phyloP scores from a whole-genome alignment of 2,113 vertebrate species.

The Uropsilus gracilis region DNA sequence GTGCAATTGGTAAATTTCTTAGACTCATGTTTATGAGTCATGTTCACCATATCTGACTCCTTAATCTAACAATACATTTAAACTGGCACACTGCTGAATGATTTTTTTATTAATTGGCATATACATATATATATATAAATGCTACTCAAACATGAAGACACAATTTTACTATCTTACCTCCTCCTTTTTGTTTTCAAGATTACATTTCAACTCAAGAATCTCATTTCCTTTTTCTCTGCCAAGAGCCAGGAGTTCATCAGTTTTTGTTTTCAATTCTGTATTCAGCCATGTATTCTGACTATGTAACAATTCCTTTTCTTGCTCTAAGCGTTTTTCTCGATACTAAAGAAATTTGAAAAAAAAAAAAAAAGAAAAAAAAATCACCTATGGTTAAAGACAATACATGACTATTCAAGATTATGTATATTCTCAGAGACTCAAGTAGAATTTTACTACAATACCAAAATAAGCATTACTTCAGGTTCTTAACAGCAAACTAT shows the following conservation, averaged over 20 bases:
- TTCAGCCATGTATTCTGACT: conserved; percentile 94
- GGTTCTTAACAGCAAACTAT: conserved; percentile 37
- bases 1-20: background rate
- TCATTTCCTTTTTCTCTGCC: conserved; percentile 95
- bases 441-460: conserved; percentile 20
- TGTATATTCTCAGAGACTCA: background rate
- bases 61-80: background rate
- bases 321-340: conserved; percentile 96
- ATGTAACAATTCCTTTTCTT: conserved; percentile 95
- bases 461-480: background rate
- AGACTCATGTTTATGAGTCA: background rate
- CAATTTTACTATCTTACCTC: conserved; percentile 86
- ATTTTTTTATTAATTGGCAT: background rate
- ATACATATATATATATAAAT: background rate
- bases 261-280: conserved; percentile 94
- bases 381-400: background rate
- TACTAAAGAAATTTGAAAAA: conserved; percentile 87
- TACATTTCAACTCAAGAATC: conserved; percentile 94
- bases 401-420: background rate
- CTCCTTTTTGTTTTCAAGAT: conserved; percentile 94
- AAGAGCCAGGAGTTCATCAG: conserved; percentile 93
- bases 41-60: background rate
- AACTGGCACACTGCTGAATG: background rate
- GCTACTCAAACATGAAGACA: background rate
- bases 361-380: background rate